A percentile compares a stretch with the other conserved stretches of the same genome.
These are phyloP conservation scores for Drosophila conformis DNA, from an alignment of 2,888 invertebrate species.

Conservation along the genomic window DNA sequence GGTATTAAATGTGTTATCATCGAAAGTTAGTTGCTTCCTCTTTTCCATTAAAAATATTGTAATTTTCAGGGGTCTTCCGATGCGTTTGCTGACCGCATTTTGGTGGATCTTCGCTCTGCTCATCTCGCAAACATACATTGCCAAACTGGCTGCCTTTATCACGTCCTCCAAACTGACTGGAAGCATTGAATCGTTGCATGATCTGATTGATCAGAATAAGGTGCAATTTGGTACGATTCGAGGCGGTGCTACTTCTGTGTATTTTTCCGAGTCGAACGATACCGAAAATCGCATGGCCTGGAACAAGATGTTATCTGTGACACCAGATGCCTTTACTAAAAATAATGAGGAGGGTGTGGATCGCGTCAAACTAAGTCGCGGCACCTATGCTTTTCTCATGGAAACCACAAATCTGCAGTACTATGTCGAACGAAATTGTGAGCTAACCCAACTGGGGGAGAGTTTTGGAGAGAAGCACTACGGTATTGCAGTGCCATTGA, in stretches of 20 bases:
- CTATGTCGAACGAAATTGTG: constrained; percentile 91
- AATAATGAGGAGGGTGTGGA: constrained; percentile 94
- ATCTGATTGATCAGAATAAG: constrained; percentile 95
- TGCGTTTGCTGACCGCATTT: constrained; percentile 90
- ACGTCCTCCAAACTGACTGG: constrained; percentile 95
- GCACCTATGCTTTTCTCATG: constrained; percentile 96
- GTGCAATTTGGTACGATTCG: constrained; percentile 96
- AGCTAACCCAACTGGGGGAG: constrained; percentile 91
- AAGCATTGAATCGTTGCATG: constrained; percentile 95
- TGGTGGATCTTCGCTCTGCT: constrained; percentile 94
- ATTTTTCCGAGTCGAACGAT: constrained; percentile 95
- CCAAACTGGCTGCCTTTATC: constrained; percentile 96
- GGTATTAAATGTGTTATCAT: background rate
- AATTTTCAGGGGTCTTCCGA: constrained; percentile 89
- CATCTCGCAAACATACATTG: constrained; percentile 94
- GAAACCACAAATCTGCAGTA: constrained; percentile 98
- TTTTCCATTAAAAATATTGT: background rate
- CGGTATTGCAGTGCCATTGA: constrained; percentile 95
- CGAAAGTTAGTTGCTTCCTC: background rate
- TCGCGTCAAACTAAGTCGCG: constrained; percentile 90
- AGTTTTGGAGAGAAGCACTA: constrained; percentile 96
- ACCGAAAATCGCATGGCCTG: constrained; percentile 95
- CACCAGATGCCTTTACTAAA: constrained; percentile 91
- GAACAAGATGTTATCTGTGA: constrained; percentile 93
- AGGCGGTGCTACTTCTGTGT: constrained; percentile 95